Evolutionary conservation across 2,113 vertebrate species (phyloP).

Genomic region (Pantherophis guttatus): DNA sequence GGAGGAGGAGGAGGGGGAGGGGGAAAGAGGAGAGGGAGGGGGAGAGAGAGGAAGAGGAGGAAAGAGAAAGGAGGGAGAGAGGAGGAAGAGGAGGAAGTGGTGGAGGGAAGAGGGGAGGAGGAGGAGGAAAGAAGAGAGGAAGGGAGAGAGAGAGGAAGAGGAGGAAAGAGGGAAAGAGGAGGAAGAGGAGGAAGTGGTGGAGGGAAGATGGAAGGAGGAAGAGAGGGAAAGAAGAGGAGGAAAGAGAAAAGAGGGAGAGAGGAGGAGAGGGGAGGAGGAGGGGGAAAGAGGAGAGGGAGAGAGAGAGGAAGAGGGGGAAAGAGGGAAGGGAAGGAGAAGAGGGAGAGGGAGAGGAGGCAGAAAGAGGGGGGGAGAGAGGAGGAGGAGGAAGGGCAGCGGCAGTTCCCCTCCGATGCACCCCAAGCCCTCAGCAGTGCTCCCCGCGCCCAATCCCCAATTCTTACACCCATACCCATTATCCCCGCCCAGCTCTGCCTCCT

Average conservation of each 20-base stretch:
- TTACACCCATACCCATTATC: not conserved
- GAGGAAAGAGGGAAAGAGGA: not conserved
- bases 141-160: no score
- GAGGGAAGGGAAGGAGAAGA: not conserved
- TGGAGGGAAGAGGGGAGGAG: not conserved
- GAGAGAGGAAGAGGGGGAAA: not conserved
- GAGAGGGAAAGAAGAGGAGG: no score
- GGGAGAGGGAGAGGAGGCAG: accelerated
- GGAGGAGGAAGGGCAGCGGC: not conserved
- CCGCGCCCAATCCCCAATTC: no score
- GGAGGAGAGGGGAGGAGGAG: not conserved
- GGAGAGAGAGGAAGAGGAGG: no score
- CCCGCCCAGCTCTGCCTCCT: not conserved
- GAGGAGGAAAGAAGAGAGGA: not conserved
- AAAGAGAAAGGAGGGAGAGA: not conserved
- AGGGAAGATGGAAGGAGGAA: not conserved
- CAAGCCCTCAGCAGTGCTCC: not conserved
- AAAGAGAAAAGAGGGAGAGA: not conserved
- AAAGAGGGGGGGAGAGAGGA: not conserved
- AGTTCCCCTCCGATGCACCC: not conserved
- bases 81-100: not conserved
- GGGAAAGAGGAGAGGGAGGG: accelerated
- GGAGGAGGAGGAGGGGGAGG: not conserved
- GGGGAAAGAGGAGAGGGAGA: no score
- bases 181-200: not conserved